Conservation (phyloP, 1,140 invertebrate genomes). For the Drosophila arawakana region DNA sequence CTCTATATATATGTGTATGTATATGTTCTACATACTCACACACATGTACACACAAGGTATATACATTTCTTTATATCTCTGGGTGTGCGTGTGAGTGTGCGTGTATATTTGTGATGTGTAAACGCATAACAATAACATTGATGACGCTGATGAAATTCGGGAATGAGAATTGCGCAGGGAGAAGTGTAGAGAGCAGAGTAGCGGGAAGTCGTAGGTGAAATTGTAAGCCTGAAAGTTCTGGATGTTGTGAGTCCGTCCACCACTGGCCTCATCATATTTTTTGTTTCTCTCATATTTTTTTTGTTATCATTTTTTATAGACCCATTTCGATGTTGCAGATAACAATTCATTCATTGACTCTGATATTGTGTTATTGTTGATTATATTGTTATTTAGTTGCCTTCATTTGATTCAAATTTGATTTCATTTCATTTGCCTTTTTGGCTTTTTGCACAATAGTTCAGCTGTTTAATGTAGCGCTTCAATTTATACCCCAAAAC, state of each 20-base stretch:
- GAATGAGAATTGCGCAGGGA: no score
- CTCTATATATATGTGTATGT: neutral
- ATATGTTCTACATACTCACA: conserved; percentile 17
- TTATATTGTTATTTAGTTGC: conserved; percentile 46
- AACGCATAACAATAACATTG: conserved; percentile 71
- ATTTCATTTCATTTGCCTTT: conserved; percentile 14
- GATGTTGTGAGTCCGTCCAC: conserved; percentile 45
- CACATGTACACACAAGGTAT: neutral
- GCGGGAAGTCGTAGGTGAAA: conserved; percentile 1
- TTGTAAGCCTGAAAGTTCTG: conserved; percentile 3
- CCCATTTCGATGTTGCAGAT: conserved; percentile 66
- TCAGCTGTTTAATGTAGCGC: conserved; percentile 58
- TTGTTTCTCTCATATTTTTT: conserved; percentile 38
- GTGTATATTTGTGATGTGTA: conserved; percentile 41
- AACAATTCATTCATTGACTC: conserved; percentile 72
- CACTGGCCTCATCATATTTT: conserved; percentile 72
- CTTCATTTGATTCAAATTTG: neutral
- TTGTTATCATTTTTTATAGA: conserved; percentile 62
- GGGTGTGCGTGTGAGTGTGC: neutral
- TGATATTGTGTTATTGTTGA: conserved; percentile 26
- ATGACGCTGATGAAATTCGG: conserved; percentile 47
- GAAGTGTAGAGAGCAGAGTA: neutral
- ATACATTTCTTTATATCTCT: neutral
- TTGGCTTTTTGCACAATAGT: conserved; percentile 9
- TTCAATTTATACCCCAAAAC: conserved; percentile 29